These are phyloP conservation scores for Scaptomyza montana DNA, from an alignment of 1,140 invertebrate genomes.

Conservation along the genomic window DNA sequence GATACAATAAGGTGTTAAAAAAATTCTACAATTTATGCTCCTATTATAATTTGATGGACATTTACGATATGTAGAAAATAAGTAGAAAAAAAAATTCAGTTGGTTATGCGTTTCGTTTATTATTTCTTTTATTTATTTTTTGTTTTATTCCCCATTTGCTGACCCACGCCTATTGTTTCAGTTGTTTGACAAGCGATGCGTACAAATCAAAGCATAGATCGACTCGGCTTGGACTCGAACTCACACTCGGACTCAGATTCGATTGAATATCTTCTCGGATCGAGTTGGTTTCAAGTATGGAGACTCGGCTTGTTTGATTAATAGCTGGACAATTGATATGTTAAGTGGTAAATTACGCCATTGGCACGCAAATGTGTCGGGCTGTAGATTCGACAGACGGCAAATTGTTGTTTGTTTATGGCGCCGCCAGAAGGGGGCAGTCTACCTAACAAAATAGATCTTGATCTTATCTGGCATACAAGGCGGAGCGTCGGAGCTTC, in stretches of 20 bases:
- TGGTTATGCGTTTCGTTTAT: conserved; percentile 23
- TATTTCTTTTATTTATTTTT: not conserved
- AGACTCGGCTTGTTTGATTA: conserved; percentile 70
- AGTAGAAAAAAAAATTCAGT: not conserved
- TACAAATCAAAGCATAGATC: conserved; percentile 71
- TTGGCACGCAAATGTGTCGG: conserved; percentile 78
- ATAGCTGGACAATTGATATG: conserved; percentile 81
- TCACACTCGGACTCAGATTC: conserved; percentile 15
- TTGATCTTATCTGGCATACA: conserved; percentile 40
- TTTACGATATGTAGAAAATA: conserved; percentile 66
- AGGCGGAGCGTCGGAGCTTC: conserved; percentile 54
- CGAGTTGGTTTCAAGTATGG: conserved; percentile 15
- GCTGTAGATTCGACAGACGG: conserved; percentile 48
- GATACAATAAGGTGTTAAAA: conserved; percentile 73
- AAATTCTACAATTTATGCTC: conserved; percentile 80
- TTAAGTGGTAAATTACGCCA: conserved; percentile 82
- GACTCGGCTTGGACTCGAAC: conserved; percentile 1
- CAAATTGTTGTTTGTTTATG: conserved; percentile 78
- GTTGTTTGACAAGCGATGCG: conserved; percentile 80
- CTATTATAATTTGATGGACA: conserved; percentile 80
- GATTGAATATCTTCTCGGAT: not conserved
- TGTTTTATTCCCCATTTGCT: conserved; percentile 13
- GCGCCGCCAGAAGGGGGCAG: conserved; percentile 63
- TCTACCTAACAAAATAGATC: conserved; percentile 17
- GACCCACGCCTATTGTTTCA: conserved; percentile 58